Base-by-base conservation (phyloP, 2,797 vertebrate genomes). In the Argyrosomus regius region DNA sequence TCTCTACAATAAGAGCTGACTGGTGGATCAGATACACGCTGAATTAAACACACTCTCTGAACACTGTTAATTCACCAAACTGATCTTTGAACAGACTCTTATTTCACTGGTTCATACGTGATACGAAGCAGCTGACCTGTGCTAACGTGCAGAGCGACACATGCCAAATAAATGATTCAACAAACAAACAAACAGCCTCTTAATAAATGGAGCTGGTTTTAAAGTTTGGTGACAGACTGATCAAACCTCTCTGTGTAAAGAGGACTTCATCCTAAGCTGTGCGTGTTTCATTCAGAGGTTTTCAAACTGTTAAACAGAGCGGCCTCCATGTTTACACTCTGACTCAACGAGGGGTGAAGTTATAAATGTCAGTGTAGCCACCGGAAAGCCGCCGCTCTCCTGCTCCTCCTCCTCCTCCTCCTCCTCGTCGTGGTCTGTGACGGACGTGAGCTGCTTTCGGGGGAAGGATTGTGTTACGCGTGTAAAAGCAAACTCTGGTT, bases 331-430 rank as follows among this genome's bases (percentile, higher is more conserved):
- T 93, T 92, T 87, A 90, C 83, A 39, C 80, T 78, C 39, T 46
- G 5, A 45, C 81, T 90, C 87, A 85, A 86, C 86, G 86, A 93
- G 87, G 81, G 87, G 86, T 89, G 84, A 88, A 89, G 83, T 72
- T 89, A 70, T 87, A 82, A 26, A 89, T 90, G 75, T 74, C 11
- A 22, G 28, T 69, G 84, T 64, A 70, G 82, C 81, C 73, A 83
- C 80, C 3, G 14, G 66, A 41, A 5, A 31, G 31, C 31, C 5
- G 31, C 31, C 5, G 31, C 31, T 31, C 28, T 31, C 28, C 28
- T 28, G 3, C 56, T 64, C n/a, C 41, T 10, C 17, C 77, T 84
- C 12, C 2, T 64, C 56, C 3, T 80, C 80, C 56, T 64, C n/a
- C 41, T 10, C 17, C 77, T 84, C 12, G 2, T 64, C 56, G 69